These are phyloP conservation scores for Oscheius sp. DNA, from an alignment of 2,888 invertebrate genomes.

Conservation along the genomic window DNA sequence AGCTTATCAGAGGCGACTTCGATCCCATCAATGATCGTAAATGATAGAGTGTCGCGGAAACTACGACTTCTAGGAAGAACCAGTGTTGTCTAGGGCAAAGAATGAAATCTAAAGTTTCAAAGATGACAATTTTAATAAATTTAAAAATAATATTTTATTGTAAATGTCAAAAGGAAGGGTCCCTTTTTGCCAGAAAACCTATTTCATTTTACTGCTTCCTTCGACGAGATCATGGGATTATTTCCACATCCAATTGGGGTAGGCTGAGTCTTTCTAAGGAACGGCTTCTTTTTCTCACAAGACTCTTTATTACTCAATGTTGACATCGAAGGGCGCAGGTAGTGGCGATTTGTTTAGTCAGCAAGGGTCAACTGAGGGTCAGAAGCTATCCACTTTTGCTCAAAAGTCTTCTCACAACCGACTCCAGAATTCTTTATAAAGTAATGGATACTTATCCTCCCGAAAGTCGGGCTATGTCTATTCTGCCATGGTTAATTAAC, in stretches of 20 bases:
- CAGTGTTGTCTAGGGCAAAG: neutral
- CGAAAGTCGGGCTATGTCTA: conserved; percentile 16
- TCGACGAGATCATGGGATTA: too few relatives aligned
- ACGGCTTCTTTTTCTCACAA: too few relatives aligned
- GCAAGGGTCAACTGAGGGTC: neutral
- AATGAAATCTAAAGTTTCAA: too few relatives aligned
- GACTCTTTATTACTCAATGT: neutral
- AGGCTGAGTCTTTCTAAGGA: too few relatives aligned
- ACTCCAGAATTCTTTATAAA: neutral
- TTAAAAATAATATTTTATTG: too few relatives aligned
- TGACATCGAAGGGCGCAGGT: neutral
- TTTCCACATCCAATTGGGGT: too few relatives aligned
- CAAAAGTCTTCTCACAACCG: neutral
- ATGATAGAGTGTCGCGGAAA: conserved; percentile 10
- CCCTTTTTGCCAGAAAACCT: too few relatives aligned
- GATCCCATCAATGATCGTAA: conserved; percentile 3
- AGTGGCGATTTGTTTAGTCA: neutral
- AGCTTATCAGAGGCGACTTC: conserved; percentile 3
- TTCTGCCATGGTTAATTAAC: conserved; percentile 28
- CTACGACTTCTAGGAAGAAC: neutral
- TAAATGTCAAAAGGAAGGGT: too few relatives aligned
- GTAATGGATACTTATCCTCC: neutral
- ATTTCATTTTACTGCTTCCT: too few relatives aligned
- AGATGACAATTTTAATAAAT: too few relatives aligned
- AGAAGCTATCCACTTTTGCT: neutral